Percentiles rank a stretch among this genome's conserved stretches.
Conservation (phyloP, 2,113 vertebrate species). For the Erinaceus europaeus region DNA sequence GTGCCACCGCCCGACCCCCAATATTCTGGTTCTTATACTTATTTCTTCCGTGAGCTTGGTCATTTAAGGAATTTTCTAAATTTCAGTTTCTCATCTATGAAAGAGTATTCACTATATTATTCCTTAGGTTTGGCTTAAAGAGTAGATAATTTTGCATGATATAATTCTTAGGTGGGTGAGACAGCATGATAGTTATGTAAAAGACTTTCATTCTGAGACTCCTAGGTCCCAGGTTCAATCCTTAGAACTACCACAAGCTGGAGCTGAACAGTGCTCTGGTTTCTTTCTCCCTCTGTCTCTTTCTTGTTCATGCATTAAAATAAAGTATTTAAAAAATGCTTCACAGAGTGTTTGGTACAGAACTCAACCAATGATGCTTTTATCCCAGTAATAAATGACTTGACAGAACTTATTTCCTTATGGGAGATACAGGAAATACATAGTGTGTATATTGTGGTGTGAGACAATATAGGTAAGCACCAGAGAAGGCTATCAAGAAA, state of each 20-base stretch:
- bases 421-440: not conserved
- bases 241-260: no score
- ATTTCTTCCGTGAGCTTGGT: not conserved
- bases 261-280: no score
- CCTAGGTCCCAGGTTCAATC: no score
- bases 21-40: not conserved
- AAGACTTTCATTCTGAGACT: no score
- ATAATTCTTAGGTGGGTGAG: no score
- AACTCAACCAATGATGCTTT: not conserved
- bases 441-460: not conserved
- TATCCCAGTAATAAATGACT: not conserved
- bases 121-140: slow-evolving; percentile 5
- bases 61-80: not conserved
- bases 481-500: not conserved
- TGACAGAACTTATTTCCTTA: slow-evolving; percentile 8
- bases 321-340: not conserved
- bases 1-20: no score
- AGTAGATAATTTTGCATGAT: not conserved
- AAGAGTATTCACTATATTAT: not conserved
- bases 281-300: not conserved
- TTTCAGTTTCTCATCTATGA: not conserved
- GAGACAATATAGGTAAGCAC: not conserved
- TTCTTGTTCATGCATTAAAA: not conserved
- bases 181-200: no score
- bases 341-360: not conserved